A percentile compares a stretch with the other conserved stretches of the same genome.
Conservation (phyloP, 2,797 vertebrate species). For the Enteromius treurensis region DNA sequence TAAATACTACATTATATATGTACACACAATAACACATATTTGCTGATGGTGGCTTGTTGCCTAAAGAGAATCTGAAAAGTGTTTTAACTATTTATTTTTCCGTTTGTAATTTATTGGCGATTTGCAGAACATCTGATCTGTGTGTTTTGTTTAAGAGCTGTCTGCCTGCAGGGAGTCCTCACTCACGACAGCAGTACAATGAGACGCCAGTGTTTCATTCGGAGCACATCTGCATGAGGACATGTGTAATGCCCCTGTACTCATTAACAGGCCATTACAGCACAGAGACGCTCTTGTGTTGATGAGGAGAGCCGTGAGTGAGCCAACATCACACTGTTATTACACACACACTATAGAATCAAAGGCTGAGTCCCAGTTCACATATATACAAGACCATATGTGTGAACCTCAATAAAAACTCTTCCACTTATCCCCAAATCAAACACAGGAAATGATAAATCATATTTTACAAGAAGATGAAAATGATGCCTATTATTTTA, state of each 20-base stretch:
- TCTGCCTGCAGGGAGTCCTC: not conserved
- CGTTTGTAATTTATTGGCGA: not conserved
- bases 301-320: not conserved
- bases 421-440: not conserved
- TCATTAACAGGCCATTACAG: constrained; percentile 29
- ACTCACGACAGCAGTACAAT: constrained; percentile 26
- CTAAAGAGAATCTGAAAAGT: not conserved
- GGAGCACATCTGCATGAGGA: constrained; percentile 43
- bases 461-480: not conserved
- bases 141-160: not conserved
- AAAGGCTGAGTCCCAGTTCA: not conserved
- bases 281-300: constrained; percentile 52
- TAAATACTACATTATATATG: not conserved
- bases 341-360: not conserved
- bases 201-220: constrained; percentile 42
- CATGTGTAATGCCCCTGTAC: constrained; percentile 30
- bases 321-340: constrained; percentile 11
- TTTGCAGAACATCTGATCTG: not conserved
- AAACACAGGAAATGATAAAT: not conserved
- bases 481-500: not conserved
- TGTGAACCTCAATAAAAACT: not conserved
- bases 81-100: not conserved
- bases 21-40: not conserved
- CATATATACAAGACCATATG: not conserved
- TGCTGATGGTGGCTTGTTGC: not conserved